These are phyloP conservation scores for Dermatophagoides farinae DNA, from an alignment of 1,140 invertebrate species.

Conservation along the genomic window DNA sequence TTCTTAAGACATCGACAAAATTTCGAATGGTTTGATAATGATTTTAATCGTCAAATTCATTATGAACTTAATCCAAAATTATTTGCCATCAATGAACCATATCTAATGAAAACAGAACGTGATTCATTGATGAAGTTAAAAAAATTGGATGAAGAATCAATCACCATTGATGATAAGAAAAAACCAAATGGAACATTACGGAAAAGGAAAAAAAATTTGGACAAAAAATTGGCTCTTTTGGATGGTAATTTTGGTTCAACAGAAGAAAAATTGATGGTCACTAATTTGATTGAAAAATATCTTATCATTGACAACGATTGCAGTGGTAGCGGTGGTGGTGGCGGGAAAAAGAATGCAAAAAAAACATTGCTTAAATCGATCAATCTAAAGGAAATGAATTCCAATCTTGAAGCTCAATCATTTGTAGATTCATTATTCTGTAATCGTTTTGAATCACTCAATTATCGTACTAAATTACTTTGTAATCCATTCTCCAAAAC, in stretches of 20 bases:
- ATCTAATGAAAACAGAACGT: slow-evolving; percentile 14
- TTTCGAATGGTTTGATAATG: neutral
- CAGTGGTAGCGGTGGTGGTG: too few species aligned
- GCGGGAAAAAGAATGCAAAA: too few species aligned
- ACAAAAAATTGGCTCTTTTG: neutral
- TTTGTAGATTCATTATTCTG: neutral
- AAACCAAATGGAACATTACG: neutral
- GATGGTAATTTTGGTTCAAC: neutral
- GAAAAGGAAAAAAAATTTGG: neutral
- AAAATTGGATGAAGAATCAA: neutral
- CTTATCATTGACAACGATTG: neutral
- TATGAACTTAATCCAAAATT: slow-evolving; percentile 11
- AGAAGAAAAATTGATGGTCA: neutral
- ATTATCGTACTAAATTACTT: neutral
- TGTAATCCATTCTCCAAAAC: neutral
- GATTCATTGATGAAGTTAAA: slow-evolving; percentile 9
- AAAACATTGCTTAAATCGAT: neutral
- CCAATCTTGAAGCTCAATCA: neutral
- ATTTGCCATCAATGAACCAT: slow-evolving; percentile 12
- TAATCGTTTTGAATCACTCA: slow-evolving; percentile 3
- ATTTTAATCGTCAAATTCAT: neutral
- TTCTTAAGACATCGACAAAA: neutral
- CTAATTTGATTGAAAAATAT: neutral
- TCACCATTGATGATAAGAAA: neutral
- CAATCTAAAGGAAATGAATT: neutral